These are phyloP conservation scores for Ariopsis seemanni DNA, from an alignment of 2,113 vertebrate species.

Conservation along the genomic window DNA sequence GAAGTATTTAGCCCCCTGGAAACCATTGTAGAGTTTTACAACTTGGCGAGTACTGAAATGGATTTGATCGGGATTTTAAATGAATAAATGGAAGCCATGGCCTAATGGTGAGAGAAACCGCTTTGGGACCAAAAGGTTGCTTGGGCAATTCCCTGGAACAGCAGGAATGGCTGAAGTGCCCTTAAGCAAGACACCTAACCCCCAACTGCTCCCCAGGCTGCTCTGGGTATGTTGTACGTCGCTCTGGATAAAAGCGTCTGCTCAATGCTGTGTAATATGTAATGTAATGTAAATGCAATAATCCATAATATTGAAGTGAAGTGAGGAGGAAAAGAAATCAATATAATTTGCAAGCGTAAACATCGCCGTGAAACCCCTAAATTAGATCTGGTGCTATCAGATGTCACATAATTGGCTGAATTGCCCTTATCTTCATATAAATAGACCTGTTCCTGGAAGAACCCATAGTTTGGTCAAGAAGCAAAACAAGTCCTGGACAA, in stretches of 20 bases:
- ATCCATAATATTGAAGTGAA: not conserved
- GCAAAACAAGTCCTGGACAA: not conserved
- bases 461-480: not conserved
- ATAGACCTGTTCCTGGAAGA: not conserved
- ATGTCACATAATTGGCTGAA: not conserved
- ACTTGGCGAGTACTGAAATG: too few species aligned
- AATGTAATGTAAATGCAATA: too few species aligned
- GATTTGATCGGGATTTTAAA: not conserved
- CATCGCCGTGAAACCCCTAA: not conserved
- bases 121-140: too few species aligned
- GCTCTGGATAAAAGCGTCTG: too few species aligned
- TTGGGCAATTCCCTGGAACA: too few species aligned
- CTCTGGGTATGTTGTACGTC: too few species aligned
- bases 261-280: too few species aligned
- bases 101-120: too few species aligned
- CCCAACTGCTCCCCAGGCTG: too few species aligned
- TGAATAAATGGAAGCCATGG: too few species aligned
- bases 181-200: too few species aligned
- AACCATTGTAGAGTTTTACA: not conserved
- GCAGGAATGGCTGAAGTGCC: too few species aligned
- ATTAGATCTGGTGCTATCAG: not conserved
- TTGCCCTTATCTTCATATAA: not conserved
- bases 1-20: not conserved
- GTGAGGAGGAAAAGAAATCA: not conserved
- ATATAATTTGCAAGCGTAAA: not conserved